Percentiles rank a stretch among this genome's conserved stretches.
Conservation (phyloP, 2,113 vertebrate genomes). For the Rhynchopsitta pachyrhyncha region DNA sequence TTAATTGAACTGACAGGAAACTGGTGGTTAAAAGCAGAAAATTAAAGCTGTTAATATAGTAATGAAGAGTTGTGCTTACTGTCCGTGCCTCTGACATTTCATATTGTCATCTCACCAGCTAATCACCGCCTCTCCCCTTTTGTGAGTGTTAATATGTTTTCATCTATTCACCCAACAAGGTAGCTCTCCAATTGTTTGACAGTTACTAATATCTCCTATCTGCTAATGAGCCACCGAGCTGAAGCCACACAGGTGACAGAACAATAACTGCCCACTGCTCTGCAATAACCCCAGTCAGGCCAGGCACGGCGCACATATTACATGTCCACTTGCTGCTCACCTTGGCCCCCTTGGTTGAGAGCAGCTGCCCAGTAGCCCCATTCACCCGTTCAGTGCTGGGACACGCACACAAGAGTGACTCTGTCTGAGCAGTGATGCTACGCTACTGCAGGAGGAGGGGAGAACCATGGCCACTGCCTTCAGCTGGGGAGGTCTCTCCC, state of each 20-base stretch:
- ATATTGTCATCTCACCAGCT: slow-evolving; percentile 66
- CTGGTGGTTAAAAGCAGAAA: slow-evolving; percentile 71
- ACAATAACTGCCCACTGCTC: background rate
- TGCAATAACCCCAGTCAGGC: background rate
- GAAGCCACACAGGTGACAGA: background rate
- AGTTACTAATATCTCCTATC: slow-evolving; percentile 51
- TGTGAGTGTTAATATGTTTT: slow-evolving; percentile 66
- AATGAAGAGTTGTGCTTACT: slow-evolving; percentile 72
- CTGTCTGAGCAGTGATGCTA: accelerated
- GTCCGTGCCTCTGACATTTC: slow-evolving; percentile 65
- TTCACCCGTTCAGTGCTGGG: accelerated
- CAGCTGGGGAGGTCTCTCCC: background rate
- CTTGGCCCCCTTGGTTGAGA: background rate
- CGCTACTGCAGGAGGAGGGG: background rate
- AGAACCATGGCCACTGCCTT: background rate
- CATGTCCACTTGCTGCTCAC: accelerated
- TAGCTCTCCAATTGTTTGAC: slow-evolving; percentile 44
- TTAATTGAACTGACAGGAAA: slow-evolving; percentile 64
- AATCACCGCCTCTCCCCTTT: slow-evolving; percentile 55
- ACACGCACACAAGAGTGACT: background rate
- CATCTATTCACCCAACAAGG: slow-evolving; percentile 50
- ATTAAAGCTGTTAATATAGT: slow-evolving; percentile 71
- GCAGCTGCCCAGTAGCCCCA: background rate
- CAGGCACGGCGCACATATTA: accelerated
- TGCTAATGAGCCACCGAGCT: slow-evolving; percentile 40